Conservation (phyloP, 2,888 invertebrate species). For the Pycnomerus fuliginosus region DNA sequence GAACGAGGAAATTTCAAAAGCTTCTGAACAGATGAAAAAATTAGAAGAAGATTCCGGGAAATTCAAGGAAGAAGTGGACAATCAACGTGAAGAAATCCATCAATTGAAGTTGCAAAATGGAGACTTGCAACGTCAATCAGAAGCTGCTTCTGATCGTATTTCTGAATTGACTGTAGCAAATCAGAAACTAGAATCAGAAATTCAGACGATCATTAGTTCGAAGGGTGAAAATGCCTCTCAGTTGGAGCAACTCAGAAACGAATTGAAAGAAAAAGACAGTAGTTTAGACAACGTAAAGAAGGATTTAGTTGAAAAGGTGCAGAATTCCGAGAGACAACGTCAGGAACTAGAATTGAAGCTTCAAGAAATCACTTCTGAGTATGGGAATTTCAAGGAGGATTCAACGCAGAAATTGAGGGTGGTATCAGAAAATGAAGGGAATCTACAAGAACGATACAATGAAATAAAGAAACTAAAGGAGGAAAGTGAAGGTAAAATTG, state of each 20-base stretch:
- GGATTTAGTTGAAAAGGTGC: slow-evolving; percentile 37
- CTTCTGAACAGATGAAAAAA: slow-evolving; percentile 27
- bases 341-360: slow-evolving; percentile 17
- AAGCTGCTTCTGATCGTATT: slow-evolving; percentile 45
- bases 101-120: slow-evolving; percentile 6
- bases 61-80: no score
- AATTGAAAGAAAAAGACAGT: slow-evolving; percentile 38
- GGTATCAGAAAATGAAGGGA: no score
- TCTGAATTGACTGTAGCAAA: slow-evolving; percentile 49
- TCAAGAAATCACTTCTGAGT: no score
- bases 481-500: no score
- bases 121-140: slow-evolving; percentile 27
- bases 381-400: no score
- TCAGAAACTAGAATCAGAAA: slow-evolving; percentile 18
- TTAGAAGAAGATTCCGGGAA: slow-evolving; percentile 25
- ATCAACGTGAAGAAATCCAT: not conserved
- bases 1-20: slow-evolving; percentile 33
- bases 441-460: no score
- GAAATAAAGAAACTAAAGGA: no score
- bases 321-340: slow-evolving; percentile 25
- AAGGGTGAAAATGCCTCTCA: slow-evolving; percentile 38
- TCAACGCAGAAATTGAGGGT: no score
- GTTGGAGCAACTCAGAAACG: slow-evolving; percentile 38
- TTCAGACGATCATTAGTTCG: slow-evolving; percentile 30
- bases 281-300: slow-evolving; percentile 30